These are phyloP conservation scores for Autographa pulchrina DNA, from an alignment of 2,888 invertebrate genomes.

Conservation along the genomic window DNA sequence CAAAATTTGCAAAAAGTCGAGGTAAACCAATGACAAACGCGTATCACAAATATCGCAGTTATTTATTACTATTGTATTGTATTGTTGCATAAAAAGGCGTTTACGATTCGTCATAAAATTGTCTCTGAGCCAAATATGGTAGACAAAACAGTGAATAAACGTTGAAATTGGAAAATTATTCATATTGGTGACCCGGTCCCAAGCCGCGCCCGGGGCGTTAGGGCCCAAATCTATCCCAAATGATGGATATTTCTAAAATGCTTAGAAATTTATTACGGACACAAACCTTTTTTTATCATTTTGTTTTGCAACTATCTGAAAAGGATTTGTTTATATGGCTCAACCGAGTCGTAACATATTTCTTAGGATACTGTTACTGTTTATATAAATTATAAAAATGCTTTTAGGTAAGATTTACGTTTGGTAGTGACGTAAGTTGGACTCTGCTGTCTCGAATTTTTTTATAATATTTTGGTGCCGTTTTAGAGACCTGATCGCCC, in stretches of 20 bases:
- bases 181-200: conserved; percentile 76
- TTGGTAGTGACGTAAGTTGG: neutral
- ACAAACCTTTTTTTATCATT: conserved; percentile 64
- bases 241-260: conserved; percentile 67
- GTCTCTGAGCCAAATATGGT: conserved; percentile 70
- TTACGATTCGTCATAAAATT: conserved; percentile 76
- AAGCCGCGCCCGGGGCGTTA: conserved; percentile 52
- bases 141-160: conserved; percentile 79
- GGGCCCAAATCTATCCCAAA: conserved; percentile 50
- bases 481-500: no score
- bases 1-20: neutral
- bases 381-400: conserved; percentile 30
- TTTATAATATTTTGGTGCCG: no score
- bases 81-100: conserved; percentile 66
- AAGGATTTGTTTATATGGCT: conserved; percentile 48
- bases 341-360: conserved; percentile 37
- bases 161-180: conserved; percentile 83
- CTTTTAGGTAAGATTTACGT: conserved; percentile 19
- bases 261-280: conserved; percentile 69
- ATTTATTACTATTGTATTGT: conserved; percentile 49
- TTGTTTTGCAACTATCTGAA: conserved; percentile 60
- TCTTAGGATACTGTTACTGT: conserved; percentile 19
- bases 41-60: conserved; percentile 36
- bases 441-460: no score
- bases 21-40: conserved; percentile 25